Evolutionary conservation across 92 coral and sea anemone species (phyloP).

Genomic region (Parazoanthus swiftii): DNA sequence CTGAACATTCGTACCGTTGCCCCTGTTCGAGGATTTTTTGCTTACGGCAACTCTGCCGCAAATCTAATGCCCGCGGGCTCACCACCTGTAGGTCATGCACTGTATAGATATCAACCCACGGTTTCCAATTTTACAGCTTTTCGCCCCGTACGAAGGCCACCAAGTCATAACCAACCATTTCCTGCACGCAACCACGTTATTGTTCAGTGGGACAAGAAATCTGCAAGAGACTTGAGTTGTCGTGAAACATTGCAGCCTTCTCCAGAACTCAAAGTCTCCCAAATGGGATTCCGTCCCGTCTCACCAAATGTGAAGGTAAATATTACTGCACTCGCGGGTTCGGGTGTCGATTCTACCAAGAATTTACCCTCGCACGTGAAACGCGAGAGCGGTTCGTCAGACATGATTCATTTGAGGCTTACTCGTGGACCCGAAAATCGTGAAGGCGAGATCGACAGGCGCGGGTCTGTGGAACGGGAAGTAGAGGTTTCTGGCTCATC

Average conservation of each 20-base stretch:
- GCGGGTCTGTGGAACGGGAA: conserved; percentile 26
- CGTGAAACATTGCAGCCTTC: conserved; percentile 34
- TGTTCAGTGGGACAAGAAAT: conserved; percentile 22
- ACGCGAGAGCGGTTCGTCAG: background rate
- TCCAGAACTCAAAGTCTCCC: conserved; percentile 25
- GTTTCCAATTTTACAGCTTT: conserved; percentile 32
- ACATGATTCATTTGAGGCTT: conserved; percentile 17
- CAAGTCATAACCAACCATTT: background rate
- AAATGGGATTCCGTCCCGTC: conserved; percentile 30
- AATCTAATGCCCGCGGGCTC: background rate
- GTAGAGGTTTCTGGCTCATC: conserved; percentile 9
- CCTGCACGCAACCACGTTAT: background rate
- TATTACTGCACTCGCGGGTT: background rate
- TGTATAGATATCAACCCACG: conserved; percentile 30
- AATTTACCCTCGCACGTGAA: background rate
- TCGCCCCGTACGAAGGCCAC: conserved; percentile 30
- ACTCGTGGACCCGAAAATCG: background rate
- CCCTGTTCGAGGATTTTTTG: background rate
- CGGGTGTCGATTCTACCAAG: conserved; percentile 14
- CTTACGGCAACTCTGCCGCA: background rate
- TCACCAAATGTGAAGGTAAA: conserved; percentile 31
- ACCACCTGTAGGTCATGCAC: background rate
- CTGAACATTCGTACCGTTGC: conserved; percentile 25
- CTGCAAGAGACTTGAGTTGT: conserved; percentile 32
- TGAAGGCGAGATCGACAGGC: conserved; percentile 32